phyloP scores from a whole-genome alignment of 2,113 vertebrate species.

The Amazona guildingii region DNA sequence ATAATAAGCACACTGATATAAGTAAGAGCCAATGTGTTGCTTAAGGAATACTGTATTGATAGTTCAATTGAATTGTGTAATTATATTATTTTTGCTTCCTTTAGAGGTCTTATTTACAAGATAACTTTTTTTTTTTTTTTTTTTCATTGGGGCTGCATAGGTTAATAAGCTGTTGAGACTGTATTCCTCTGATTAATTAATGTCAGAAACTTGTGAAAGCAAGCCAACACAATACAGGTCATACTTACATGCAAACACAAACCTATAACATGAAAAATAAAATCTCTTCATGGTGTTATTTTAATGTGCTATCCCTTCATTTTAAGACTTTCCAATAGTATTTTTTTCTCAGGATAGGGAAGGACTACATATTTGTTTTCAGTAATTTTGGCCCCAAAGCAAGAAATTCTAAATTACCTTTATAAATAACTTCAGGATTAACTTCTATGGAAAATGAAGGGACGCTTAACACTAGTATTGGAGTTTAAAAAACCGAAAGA shows the following conservation, averaged over 20 bases:
- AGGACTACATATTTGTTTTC: not conserved
- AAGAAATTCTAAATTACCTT: not conserved
- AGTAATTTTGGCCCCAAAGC: not conserved
- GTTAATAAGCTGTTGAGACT: not conserved
- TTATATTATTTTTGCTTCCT: not conserved
- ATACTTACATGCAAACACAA: not conserved
- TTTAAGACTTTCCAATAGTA: not conserved
- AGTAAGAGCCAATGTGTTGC: not conserved
- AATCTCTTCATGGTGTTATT: not conserved
- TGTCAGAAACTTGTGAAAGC: not conserved
- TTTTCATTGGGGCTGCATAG: not conserved
- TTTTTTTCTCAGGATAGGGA: not conserved
- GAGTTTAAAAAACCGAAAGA: not conserved
- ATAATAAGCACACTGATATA: not conserved
- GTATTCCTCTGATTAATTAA: not conserved
- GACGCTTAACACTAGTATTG: not conserved
- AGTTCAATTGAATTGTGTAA: not conserved
- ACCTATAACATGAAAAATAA: not conserved
- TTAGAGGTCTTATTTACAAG: not conserved
- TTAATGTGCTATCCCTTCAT: not conserved
- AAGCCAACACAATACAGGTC: not conserved
- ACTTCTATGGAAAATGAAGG: not conserved
- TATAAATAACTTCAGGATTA: not conserved
- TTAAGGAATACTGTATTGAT: not conserved
- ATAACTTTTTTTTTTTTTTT: not conserved